Evolutionary conservation across 53 echinoderm and acorn worm genomes (phyloP), one percentile per base, ranked within the genome.

Genomic region (Paracentrotus lividus): DNA sequence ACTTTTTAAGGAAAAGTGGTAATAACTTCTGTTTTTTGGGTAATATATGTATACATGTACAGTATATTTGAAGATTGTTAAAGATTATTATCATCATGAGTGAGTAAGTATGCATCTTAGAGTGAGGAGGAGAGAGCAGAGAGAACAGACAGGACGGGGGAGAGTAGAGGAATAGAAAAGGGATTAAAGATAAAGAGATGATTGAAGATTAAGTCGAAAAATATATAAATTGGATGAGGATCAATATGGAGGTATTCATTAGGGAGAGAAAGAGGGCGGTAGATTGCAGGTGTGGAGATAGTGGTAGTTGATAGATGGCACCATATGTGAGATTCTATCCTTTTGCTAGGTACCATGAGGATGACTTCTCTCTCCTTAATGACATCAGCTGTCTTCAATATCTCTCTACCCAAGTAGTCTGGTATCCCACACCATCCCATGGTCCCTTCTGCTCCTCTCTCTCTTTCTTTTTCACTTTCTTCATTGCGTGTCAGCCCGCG

Each of bases 311-410:
- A 81, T 86, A 56, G 86, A 53, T 56, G 86, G 86, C 86, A 55
- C 86, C 86, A 86, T 56, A 86, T 55, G 54, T 54, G 53, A 45
- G 86, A 57, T 90, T 45, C 75, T 90, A 68, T 90, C 91, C 69
- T 90, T 86, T 72, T 49, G 44, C 34, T 76, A 49, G 72, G 54
- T 58, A n/a, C 69, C 75, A 90, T 89, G 65, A 56, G 87, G 87
- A 60, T 89, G 89, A 64, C 65, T 88, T 45, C 58, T 88, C 40
- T 72, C 72, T 72, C 44, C 89, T 49, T 92, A 92, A 92, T 92
- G 92, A 81, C 84, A 78, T 84, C 78, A 81, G 53, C 92, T 92
- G 92, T 92, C 81, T 58, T 56, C 81, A 42, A 89, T 89, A 86
- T 86, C 24, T 64, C 89, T 89, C 36, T 27, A 24, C 86, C 54